Evolutionary conservation across 1,140 invertebrate species (phyloP).

Genomic region (Leptinotarsa lineolata): DNA sequence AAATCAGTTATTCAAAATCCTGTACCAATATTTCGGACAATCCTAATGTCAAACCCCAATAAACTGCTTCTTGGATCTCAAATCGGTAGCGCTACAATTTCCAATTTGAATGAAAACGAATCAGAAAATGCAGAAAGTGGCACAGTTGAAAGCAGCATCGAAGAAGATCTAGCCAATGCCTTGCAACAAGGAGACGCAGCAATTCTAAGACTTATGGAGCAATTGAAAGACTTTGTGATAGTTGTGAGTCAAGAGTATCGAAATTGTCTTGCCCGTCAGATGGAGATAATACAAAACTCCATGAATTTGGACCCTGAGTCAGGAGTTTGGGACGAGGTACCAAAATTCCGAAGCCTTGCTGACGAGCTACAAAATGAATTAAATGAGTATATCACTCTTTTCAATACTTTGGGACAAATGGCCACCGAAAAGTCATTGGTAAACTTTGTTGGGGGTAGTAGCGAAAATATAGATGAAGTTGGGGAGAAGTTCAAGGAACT

Average conservation of each 20-base stretch:
- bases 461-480: slow-evolving; percentile 28
- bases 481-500: slow-evolving; percentile 38
- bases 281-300: slow-evolving; percentile 44
- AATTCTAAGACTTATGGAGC: slow-evolving; percentile 44
- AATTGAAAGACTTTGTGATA: slow-evolving; percentile 41
- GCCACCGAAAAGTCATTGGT: slow-evolving; percentile 39
- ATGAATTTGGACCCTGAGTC: slow-evolving; percentile 37
- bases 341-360: slow-evolving; percentile 44
- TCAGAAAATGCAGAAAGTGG: not conserved
- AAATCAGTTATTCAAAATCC: not conserved
- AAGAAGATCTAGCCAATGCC: slow-evolving; percentile 41
- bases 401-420: slow-evolving; percentile 46
- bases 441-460: slow-evolving; percentile 24
- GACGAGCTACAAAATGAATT: slow-evolving; percentile 47
- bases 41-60: not conserved
- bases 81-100: slow-evolving; percentile 8
- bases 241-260: slow-evolving; percentile 48
- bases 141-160: slow-evolving; percentile 21
- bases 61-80: slow-evolving; percentile 15
- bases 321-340: slow-evolving; percentile 48
- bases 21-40: not conserved
- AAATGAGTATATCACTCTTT: slow-evolving; percentile 43
- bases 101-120: not conserved
- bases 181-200: slow-evolving; percentile 43
- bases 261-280: slow-evolving; percentile 48